A percentile compares a stretch with the other conserved stretches of the same genome.
Conservation (phyloP, 1,140 invertebrate species). For the Drosophila nannoptera region DNA sequence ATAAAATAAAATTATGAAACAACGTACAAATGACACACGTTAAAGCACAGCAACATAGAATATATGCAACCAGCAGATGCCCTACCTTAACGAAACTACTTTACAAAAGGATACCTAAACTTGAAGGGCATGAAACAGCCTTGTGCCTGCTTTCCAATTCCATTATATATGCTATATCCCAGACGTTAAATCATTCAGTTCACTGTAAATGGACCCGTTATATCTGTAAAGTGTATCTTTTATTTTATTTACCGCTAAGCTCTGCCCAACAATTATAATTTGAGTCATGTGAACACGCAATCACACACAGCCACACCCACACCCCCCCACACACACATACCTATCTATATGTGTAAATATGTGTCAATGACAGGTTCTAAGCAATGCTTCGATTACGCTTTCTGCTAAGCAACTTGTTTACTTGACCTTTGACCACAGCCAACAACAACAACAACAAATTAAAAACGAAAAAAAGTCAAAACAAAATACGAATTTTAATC, state of each 20-base stretch:
- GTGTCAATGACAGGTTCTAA: constrained; percentile 1
- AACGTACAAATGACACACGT: constrained; percentile 46
- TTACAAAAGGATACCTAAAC: not conserved
- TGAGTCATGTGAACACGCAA: constrained; percentile 55
- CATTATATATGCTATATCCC: not conserved
- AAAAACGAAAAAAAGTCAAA: constrained; percentile 26
- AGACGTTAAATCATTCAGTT: not conserved
- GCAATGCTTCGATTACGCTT: not conserved
- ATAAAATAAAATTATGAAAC: constrained; percentile 70
- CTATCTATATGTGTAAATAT: not conserved
- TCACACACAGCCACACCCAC: constrained; percentile 7
- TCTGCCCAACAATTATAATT: constrained; percentile 51
- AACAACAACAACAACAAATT: constrained; percentile 30
- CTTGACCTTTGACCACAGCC: constrained; percentile 65
- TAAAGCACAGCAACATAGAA: constrained; percentile 48
- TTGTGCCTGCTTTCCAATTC: no score
- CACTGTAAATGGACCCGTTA: not conserved
- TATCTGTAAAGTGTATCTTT: constrained; percentile 31
- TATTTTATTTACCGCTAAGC: constrained; percentile 39
- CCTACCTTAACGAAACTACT: not conserved
- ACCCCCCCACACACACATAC: not conserved
- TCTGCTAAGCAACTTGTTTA: constrained; percentile 29
- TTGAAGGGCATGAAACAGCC: no score
- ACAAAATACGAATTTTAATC: no score
- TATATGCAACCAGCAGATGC: constrained; percentile 25